These are phyloP conservation scores for Amphipoea oculea DNA, from an alignment of 2,888 invertebrate species.

Conservation along the genomic window DNA sequence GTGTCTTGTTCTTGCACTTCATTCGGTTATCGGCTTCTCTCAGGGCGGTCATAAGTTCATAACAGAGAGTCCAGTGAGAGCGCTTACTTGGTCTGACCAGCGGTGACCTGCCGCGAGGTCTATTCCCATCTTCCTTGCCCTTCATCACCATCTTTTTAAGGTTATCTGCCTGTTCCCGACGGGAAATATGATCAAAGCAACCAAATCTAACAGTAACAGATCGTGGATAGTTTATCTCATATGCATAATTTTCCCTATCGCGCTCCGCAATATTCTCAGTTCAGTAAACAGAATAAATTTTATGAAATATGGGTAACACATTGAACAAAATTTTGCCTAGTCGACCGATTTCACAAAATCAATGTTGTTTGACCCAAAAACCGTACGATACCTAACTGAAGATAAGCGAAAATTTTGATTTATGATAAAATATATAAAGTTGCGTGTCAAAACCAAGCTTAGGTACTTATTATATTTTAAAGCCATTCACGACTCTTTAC, in stretches of 20 bases:
- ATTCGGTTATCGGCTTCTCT: not conserved
- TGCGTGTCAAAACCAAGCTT: slow-evolving; percentile 60
- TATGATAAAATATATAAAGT: slow-evolving; percentile 55
- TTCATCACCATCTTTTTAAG: not conserved
- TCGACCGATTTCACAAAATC: slow-evolving; percentile 45
- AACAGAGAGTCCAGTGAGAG: not conserved
- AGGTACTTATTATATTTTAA: slow-evolving; percentile 48
- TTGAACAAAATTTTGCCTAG: slow-evolving; percentile 18
- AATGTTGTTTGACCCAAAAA: slow-evolving; percentile 64
- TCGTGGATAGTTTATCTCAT: not conserved
- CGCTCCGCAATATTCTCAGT: slow-evolving; percentile 2
- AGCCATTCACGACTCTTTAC: slow-evolving; percentile 30
- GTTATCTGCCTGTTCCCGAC: not conserved
- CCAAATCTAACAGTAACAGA: not conserved
- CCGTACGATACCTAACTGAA: slow-evolving; percentile 38
- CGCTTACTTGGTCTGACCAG: not conserved
- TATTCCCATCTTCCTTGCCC: too few relatives aligned
- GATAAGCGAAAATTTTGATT: slow-evolving; percentile 62
- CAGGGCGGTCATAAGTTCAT: not conserved
- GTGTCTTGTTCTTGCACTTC: not conserved
- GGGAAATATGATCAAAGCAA: not conserved
- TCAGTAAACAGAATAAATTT: slow-evolving; percentile 24
- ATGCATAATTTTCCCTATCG: slow-evolving; percentile 14
- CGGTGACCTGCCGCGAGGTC: not conserved
- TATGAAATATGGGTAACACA: slow-evolving; percentile 11